Evolutionary conservation across 2,113 vertebrate genomes (phyloP), one percentile per base, ranked within the genome.

Genomic region (Calypte anna): DNA sequence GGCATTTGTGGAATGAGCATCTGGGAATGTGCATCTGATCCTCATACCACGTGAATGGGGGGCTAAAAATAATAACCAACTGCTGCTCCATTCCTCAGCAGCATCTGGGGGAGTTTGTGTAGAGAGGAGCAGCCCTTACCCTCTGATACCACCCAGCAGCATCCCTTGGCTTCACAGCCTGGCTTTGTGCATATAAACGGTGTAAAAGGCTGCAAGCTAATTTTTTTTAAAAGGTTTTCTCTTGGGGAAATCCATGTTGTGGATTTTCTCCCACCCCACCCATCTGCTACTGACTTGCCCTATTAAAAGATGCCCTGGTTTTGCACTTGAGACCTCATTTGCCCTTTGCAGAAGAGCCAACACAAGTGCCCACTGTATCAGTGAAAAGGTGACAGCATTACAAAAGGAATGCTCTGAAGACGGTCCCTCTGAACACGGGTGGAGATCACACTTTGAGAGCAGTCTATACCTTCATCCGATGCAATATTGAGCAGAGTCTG

Each of bases 51-150:
- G 88, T 96, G 96, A 89, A 85, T 4, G 0, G 5, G 23, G 82
- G 77, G 50, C 97, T 97, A 97, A 98, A 98, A 98, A 97, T 95
- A 96, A 90, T 90, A 82, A 74, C 86, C 91, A 92, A 94, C 90
- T 96, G 96, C 86, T 0, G 0, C 68, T 84, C 66, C 93, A 91
- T 91, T 94, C 87, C 80, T 95, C 36, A 0, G 84, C 73, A 59
- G 81, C 58, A 86, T 83, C 77, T 86, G 84, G 63, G 90, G 63
- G 69, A 70, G 86, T 74, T 81, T 70, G 38, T 8, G 44, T 7
- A 51, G 63, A 53, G 78, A 91, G 72, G 81, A 91, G 81, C 73
- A 82, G 36, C 59, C 82, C 58, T 66, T 86, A 67, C 13, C 66
- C 63, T 55, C 62, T 70, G 58, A 57, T 36, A 58, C 51, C 22